Evolutionary conservation across 2,888 invertebrate species (phyloP).

Genomic region (Melinaea menophilus): DNA sequence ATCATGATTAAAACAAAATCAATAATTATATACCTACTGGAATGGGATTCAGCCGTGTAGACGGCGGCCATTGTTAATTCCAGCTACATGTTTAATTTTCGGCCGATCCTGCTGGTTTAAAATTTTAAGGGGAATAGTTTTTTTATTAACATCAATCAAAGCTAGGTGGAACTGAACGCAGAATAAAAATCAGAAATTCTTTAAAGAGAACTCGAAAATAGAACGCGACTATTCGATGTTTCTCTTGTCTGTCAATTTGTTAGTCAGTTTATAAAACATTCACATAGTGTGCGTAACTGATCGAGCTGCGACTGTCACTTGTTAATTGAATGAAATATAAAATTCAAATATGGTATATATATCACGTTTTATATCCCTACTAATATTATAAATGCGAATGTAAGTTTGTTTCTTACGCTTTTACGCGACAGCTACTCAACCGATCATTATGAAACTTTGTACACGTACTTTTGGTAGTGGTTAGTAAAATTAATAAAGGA

Average conservation of each 20-base stretch:
- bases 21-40: too few species aligned
- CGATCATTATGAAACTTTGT: too few species aligned
- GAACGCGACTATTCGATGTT: constrained; percentile 21
- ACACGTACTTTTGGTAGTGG: too few species aligned
- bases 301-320: too few species aligned
- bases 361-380: too few species aligned
- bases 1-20: too few species aligned
- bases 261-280: constrained; percentile 32
- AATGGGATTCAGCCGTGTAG: constrained; percentile 15
- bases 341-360: too few species aligned
- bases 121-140: constrained; percentile 19
- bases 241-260: constrained; percentile 28
- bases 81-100: constrained; percentile 21
- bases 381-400: too few species aligned
- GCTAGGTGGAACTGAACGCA: constrained; percentile 21
- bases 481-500: too few species aligned
- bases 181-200: constrained; percentile 27
- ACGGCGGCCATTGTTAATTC: constrained; percentile 24
- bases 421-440: too few species aligned
- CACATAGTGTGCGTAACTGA: constrained; percentile 24
- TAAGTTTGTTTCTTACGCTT: too few species aligned
- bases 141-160: constrained; percentile 13
- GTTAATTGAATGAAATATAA: too few species aligned
- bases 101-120: constrained; percentile 28
- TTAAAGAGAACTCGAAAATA: constrained; percentile 16